These are phyloP conservation scores for Scomber scombrus DNA, from an alignment of 2,113 vertebrate species.

Conservation along the genomic window DNA sequence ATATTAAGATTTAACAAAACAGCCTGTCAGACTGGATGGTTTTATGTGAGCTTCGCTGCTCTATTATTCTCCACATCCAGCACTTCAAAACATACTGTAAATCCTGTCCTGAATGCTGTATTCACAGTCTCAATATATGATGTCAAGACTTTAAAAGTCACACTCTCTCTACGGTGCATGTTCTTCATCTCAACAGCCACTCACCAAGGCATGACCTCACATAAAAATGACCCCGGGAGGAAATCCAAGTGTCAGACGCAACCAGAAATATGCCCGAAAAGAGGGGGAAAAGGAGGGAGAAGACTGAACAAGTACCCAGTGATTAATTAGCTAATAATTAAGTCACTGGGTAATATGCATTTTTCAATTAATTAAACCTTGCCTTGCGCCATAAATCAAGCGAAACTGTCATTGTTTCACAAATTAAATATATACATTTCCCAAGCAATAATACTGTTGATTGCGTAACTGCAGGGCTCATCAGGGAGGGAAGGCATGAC, in stretches of 20 bases:
- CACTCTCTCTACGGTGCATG: constrained; percentile 18
- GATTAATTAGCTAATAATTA: constrained; percentile 86
- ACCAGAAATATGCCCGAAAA: constrained; percentile 74
- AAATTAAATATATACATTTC: constrained; percentile 85
- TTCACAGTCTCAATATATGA: constrained; percentile 8
- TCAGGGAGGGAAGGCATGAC: constrained; percentile 70
- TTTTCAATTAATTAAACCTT: constrained; percentile 86
- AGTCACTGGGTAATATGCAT: constrained; percentile 83
- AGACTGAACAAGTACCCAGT: constrained; percentile 70
- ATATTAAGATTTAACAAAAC: no score
- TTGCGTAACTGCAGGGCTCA: constrained; percentile 79
- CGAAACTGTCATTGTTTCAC: constrained; percentile 82
- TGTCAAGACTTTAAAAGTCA: constrained; percentile 38
- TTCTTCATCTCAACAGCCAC: constrained; percentile 73
- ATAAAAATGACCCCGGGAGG: constrained; percentile 78
- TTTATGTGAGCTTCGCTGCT: constrained; percentile 32
- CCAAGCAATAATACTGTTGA: constrained; percentile 80
- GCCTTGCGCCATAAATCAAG: constrained; percentile 84
- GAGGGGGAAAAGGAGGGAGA: constrained; percentile 48
- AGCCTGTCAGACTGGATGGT: neutral
- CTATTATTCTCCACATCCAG: constrained; percentile 12
- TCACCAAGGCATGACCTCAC: constrained; percentile 80
- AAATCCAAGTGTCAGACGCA: constrained; percentile 79
- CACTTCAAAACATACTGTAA: neutral
- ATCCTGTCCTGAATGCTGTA: constrained; percentile 11